Evolutionary conservation across 2,797 vertebrate genomes (phyloP).

Genomic region (Dicrostonyx torquatus): DNA sequence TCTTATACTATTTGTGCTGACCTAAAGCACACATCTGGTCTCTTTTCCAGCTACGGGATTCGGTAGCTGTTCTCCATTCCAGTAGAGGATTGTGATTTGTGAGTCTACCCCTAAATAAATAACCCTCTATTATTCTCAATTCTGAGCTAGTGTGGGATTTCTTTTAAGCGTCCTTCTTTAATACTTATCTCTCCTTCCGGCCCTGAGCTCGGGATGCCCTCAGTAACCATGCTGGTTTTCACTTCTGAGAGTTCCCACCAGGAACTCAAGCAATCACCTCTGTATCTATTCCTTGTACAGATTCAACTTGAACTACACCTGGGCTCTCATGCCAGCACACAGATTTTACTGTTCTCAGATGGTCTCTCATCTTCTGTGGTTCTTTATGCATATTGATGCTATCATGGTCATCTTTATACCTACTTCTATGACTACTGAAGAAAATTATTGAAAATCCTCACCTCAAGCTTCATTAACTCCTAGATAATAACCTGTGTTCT

Average conservation of each 20-base stretch:
- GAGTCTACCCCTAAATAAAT: too few relatives aligned
- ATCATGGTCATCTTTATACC: neutral
- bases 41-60: too few relatives aligned
- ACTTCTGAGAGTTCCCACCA: neutral
- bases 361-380: neutral
- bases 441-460: neutral
- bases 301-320: neutral
- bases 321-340: too few relatives aligned
- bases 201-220: fast-evolving
- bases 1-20: too few relatives aligned
- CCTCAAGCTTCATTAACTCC: neutral
- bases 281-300: neutral
- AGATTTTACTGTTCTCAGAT: neutral
- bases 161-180: too few relatives aligned
- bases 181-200: neutral
- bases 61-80: too few relatives aligned
- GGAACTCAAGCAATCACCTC: neutral
- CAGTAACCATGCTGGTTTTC: neutral
- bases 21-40: too few relatives aligned
- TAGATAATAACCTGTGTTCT: neutral
- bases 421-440: neutral
- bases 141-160: too few relatives aligned
- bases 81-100: too few relatives aligned
- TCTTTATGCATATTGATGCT: neutral
- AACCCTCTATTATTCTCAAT: too few relatives aligned